These are phyloP conservation scores for Acanthochromis polyacanthus DNA, from an alignment of 2,113 vertebrate genomes.

Conservation along the genomic window DNA sequence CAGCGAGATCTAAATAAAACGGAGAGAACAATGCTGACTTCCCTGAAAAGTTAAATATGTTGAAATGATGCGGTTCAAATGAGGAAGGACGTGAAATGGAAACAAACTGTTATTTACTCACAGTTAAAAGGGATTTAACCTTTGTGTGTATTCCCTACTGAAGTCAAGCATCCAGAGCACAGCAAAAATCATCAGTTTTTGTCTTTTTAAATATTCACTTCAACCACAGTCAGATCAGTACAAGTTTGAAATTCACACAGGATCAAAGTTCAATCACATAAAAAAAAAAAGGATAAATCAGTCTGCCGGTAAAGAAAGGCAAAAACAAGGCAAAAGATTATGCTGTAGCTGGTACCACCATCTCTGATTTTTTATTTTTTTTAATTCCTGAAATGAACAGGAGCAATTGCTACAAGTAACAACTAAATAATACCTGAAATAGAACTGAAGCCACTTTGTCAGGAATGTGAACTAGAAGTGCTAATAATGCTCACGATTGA, in stretches of 20 bases:
- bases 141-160: slow-evolving; percentile 33
- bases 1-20: slow-evolving; percentile 36
- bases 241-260: slow-evolving; percentile 65
- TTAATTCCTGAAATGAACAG: slow-evolving; percentile 59
- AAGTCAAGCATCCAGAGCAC: slow-evolving; percentile 48
- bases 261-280: slow-evolving; percentile 55
- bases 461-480: slow-evolving; percentile 71
- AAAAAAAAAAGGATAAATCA: slow-evolving; percentile 56
- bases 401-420: slow-evolving; percentile 62
- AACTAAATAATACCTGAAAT: slow-evolving; percentile 65
- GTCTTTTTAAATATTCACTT: slow-evolving; percentile 53
- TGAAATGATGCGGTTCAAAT: slow-evolving; percentile 55
- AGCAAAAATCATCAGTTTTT: slow-evolving; percentile 40
- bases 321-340: slow-evolving; percentile 71
- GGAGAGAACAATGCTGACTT: slow-evolving; percentile 16
- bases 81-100: slow-evolving; percentile 44
- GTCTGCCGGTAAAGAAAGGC: slow-evolving; percentile 69
- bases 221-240: slow-evolving; percentile 60
- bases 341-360: slow-evolving; percentile 58
- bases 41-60: slow-evolving; percentile 55
- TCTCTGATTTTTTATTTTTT: slow-evolving; percentile 17
- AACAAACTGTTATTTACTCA: slow-evolving; percentile 54
- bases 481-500: slow-evolving; percentile 47
- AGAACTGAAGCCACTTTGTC: slow-evolving; percentile 69
- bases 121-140: slow-evolving; percentile 55